These are phyloP conservation scores for Clarias pachynema DNA, from an alignment of 2,797 vertebrate genomes.

Conservation along the genomic window DNA sequence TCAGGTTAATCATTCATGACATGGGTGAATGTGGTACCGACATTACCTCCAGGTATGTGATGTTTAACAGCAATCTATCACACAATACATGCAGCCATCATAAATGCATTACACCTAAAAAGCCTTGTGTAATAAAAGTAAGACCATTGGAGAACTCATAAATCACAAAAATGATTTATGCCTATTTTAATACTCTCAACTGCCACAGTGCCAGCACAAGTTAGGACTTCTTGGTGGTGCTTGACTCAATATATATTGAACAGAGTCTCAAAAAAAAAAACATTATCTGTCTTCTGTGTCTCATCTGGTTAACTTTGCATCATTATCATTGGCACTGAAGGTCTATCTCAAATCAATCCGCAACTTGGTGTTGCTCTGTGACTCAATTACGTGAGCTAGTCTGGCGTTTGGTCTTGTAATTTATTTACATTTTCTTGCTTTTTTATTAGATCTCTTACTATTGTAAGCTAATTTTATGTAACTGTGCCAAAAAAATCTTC, in stretches of 20 bases:
- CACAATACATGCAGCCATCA: constrained; percentile 25
- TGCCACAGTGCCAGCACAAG: background rate
- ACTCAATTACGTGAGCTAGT: background rate
- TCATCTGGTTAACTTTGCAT: background rate
- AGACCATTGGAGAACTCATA: background rate
- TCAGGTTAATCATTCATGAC: constrained; percentile 18
- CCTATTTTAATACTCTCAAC: background rate
- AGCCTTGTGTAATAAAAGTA: background rate
- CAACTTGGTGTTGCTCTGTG: background rate
- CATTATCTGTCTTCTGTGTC: background rate
- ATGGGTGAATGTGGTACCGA: background rate
- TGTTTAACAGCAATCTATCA: constrained; percentile 25
- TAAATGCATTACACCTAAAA: background rate
- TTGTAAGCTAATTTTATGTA: background rate
- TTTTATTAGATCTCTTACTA: background rate
- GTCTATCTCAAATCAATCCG: background rate
- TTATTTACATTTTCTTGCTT: background rate
- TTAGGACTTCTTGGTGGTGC: constrained; percentile 3
- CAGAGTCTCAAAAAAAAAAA: constrained; percentile 29
- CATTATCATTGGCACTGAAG: background rate
- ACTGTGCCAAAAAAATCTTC: background rate
- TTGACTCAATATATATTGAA: constrained; percentile 62
- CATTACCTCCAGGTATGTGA: constrained; percentile 10
- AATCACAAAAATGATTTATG: background rate
- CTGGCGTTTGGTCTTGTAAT: background rate